phyloP scores from a whole-genome alignment of 2,797 vertebrate species.

The Cossypha niveicapilla region DNA sequence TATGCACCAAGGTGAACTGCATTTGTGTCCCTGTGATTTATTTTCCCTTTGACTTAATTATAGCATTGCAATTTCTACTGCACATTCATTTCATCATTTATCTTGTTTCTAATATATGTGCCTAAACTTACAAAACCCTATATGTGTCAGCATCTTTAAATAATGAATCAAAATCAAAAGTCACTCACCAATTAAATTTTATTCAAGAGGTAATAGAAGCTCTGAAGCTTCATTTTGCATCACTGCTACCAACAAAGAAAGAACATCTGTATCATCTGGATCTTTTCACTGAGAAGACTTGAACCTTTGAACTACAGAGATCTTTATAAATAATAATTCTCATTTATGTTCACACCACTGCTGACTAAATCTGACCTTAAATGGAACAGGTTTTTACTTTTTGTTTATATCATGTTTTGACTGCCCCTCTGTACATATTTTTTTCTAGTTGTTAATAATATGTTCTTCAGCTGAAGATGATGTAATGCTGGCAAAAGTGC shows the following conservation, averaged over 20 bases:
- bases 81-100: background rate
- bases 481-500: background rate
- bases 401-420: background rate
- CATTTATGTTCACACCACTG: background rate
- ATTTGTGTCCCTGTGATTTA: background rate
- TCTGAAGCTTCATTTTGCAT: background rate
- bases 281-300: background rate
- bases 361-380: background rate
- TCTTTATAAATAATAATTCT: background rate
- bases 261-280: background rate
- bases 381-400: background rate
- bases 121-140: background rate
- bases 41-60: background rate
- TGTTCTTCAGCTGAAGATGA: background rate
- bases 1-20: background rate
- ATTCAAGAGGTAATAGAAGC: background rate
- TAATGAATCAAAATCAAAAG: background rate
- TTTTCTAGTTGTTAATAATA: background rate
- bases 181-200: background rate
- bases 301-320: background rate
- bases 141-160: background rate
- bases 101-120: background rate
- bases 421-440: background rate
- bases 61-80: background rate
- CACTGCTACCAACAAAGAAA: background rate